phyloP scores from a whole-genome alignment of 2,113 vertebrate genomes.

The Rhadina sibilatrix region DNA sequence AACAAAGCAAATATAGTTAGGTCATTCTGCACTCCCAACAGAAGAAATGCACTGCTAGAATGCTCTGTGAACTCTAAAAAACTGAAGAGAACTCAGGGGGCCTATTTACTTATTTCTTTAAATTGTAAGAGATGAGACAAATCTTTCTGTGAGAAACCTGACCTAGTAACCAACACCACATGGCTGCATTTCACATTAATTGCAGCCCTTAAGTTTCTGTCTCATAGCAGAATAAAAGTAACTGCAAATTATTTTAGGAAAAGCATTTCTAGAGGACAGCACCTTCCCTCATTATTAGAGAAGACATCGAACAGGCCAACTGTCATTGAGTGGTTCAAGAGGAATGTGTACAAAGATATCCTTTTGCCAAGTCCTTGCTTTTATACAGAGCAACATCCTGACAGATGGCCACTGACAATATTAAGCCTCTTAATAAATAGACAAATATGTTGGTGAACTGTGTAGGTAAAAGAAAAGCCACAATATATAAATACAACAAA shows the following conservation, averaged over 20 bases:
- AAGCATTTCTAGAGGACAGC: background rate
- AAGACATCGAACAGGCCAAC: background rate
- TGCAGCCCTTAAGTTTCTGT: background rate
- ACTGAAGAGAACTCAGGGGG: background rate
- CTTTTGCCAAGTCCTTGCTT: background rate
- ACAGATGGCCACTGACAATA: background rate
- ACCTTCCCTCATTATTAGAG: background rate
- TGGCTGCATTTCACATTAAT: background rate
- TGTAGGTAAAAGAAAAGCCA: background rate
- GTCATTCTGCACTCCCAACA: fast-evolving
- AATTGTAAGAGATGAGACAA: background rate
- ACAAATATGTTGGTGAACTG: background rate
- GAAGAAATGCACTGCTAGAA: background rate
- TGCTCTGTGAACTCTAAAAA: background rate
- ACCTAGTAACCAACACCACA: background rate
- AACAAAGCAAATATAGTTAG: background rate
- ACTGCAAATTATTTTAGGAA: background rate
- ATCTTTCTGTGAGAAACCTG: background rate
- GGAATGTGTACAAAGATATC: background rate
- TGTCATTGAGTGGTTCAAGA: background rate
- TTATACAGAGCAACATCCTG: background rate
- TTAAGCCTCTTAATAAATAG: background rate
- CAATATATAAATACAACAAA: background rate
- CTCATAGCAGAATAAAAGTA: background rate
- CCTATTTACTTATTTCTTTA: background rate